A percentile compares a stretch with the other conserved stretches of the same genome.
Conservation (phyloP, 2,888 invertebrate species). For the Hirtodrosophila duncani region DNA sequence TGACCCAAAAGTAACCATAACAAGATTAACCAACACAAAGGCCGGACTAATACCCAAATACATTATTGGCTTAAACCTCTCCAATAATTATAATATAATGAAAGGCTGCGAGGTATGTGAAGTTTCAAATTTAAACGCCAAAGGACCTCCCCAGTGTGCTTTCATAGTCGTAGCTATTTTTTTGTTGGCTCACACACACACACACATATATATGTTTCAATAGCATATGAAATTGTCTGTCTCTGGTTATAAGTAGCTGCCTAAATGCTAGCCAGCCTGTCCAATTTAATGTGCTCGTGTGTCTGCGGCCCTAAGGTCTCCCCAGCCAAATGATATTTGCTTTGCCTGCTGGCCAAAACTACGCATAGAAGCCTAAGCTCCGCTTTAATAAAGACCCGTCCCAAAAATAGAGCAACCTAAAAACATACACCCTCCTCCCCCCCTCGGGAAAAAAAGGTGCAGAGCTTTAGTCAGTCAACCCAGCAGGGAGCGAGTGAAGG, state of each 20-base stretch:
- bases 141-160: too few relatives aligned
- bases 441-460: slow-evolving; percentile 32
- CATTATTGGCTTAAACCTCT: too few relatives aligned
- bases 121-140: too few relatives aligned
- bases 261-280: slow-evolving; percentile 38
- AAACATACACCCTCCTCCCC: too few relatives aligned
- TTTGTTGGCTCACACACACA: too few relatives aligned
- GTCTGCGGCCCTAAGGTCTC: background rate
- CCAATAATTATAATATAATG: too few relatives aligned
- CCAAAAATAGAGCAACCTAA: slow-evolving; percentile 7
- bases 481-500: slow-evolving; percentile 1
- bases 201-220: too few relatives aligned
- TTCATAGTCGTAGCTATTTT: too few relatives aligned
- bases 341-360: slow-evolving; percentile 43
- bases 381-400: slow-evolving; percentile 41
- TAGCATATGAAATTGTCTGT: slow-evolving; percentile 25
- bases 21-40: too few relatives aligned
- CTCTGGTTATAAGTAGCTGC: slow-evolving; percentile 47
- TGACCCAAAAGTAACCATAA: too few relatives aligned
- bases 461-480: slow-evolving; percentile 7
- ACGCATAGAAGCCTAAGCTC: slow-evolving; percentile 28
- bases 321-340: background rate
- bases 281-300: slow-evolving; percentile 1
- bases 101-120: too few relatives aligned
- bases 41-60: too few relatives aligned